Conservation (phyloP, 2,113 vertebrate species). For the Eonycteris spelaea region DNA sequence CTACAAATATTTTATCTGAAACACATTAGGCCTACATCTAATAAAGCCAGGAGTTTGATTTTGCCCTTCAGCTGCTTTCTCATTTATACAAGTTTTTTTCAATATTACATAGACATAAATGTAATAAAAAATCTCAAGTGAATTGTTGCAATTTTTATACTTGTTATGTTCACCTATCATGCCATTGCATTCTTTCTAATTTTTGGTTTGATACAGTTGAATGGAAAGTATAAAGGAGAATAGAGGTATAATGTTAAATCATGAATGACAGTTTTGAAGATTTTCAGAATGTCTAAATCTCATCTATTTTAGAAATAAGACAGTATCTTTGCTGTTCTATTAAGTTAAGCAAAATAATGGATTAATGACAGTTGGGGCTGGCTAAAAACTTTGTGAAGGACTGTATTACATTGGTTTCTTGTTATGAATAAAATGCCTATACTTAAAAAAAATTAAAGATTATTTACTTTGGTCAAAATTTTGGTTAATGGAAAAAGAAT, state of each 20-base stretch:
- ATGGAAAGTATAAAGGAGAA: constrained; percentile 66
- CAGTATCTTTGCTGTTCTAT: constrained; percentile 45
- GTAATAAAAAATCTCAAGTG: constrained; percentile 80
- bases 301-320: constrained; percentile 51
- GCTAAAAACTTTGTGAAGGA: background rate
- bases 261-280: constrained; percentile 50
- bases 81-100: constrained; percentile 77
- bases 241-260: constrained; percentile 58
- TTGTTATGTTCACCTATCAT: constrained; percentile 68
- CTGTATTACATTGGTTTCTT: constrained; percentile 38
- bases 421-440: constrained; percentile 40
- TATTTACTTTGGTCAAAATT: constrained; percentile 21
- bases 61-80: constrained; percentile 82
- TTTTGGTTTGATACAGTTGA: constrained; percentile 67
- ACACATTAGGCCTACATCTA: constrained; percentile 87
- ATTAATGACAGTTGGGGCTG: constrained; percentile 15
- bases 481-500: background rate
- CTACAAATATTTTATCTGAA: constrained; percentile 89
- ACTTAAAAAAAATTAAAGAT: background rate
- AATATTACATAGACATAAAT: constrained; percentile 77
- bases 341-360: constrained; percentile 59
- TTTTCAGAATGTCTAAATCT: constrained; percentile 64
- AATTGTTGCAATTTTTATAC: constrained; percentile 72
- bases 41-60: constrained; percentile 89
- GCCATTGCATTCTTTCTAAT: constrained; percentile 47